Conservation (phyloP, 2,113 vertebrate genomes). For the Microtus ochrogaster region DNA sequence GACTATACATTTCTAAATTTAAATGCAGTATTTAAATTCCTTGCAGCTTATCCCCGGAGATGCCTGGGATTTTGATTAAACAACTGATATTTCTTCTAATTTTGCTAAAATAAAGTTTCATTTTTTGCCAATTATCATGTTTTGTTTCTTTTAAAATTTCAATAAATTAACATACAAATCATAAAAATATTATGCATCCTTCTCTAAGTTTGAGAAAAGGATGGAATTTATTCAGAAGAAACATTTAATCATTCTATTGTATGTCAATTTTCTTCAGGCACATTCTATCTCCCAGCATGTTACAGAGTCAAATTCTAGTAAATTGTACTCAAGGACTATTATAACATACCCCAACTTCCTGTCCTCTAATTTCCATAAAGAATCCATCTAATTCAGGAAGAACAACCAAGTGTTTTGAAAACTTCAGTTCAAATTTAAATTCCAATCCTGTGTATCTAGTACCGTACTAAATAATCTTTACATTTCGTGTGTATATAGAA, state of each 20-base stretch:
- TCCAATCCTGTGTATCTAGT: not conserved
- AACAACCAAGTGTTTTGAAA: not conserved
- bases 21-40: not conserved
- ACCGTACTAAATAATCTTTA: not conserved
- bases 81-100: not conserved
- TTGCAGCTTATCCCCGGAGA: not conserved
- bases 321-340: not conserved
- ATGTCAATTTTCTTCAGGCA: not conserved
- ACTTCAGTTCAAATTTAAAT: not conserved
- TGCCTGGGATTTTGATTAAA: not conserved
- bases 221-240: conserved; percentile 21
- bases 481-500: not conserved
- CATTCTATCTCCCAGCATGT: not conserved
- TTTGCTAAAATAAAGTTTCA: not conserved
- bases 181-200: not conserved
- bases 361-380: not conserved
- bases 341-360: not conserved
- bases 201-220: not conserved
- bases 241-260: not conserved
- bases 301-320: not conserved
- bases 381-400: not conserved
- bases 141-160: not conserved
- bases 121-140: not conserved
- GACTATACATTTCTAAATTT: not conserved
- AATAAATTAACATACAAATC: not conserved